Conservation (phyloP, 2,113 vertebrate genomes). For the Rhipidura dahli region DNA sequence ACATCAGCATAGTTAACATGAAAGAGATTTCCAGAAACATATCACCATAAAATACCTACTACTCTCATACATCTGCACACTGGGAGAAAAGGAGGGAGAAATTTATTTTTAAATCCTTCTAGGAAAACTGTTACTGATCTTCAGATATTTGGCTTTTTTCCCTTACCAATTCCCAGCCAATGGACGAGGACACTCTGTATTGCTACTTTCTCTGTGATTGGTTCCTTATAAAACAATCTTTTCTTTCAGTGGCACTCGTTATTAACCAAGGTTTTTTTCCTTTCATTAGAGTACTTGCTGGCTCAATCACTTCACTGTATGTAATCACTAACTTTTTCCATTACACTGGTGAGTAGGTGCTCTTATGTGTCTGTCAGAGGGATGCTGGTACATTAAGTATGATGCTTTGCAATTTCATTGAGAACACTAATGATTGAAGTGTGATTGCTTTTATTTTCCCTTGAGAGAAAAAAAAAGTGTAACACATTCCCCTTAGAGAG, state of each 20-base stretch:
- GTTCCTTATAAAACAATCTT: conserved; percentile 44
- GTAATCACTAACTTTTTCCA: conserved; percentile 49
- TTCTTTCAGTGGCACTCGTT: conserved; percentile 37
- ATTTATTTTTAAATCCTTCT: neutral
- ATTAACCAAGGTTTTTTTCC: conserved; percentile 62
- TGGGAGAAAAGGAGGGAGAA: neutral
- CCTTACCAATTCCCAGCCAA: neutral
- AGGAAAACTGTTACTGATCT: neutral
- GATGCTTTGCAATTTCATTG: conserved; percentile 38
- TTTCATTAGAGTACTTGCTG: conserved; percentile 32
- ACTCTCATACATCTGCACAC: neutral
- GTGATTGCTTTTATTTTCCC: conserved; percentile 2
- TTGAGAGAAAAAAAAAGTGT: neutral
- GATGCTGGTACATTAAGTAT: conserved; percentile 9
- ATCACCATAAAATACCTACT: neutral
- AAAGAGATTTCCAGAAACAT: neutral
- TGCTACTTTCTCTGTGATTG: conserved; percentile 13
- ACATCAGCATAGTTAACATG: neutral
- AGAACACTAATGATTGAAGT: conserved; percentile 42
- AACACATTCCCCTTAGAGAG: neutral
- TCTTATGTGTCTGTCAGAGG: conserved; percentile 36
- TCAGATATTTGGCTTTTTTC: neutral
- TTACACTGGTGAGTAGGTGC: conserved; percentile 40
- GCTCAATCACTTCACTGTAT: conserved; percentile 54
- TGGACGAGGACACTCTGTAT: neutral